Evolutionary conservation across 2,888 invertebrate species (phyloP).

Genomic region (Pinctada fucata): DNA sequence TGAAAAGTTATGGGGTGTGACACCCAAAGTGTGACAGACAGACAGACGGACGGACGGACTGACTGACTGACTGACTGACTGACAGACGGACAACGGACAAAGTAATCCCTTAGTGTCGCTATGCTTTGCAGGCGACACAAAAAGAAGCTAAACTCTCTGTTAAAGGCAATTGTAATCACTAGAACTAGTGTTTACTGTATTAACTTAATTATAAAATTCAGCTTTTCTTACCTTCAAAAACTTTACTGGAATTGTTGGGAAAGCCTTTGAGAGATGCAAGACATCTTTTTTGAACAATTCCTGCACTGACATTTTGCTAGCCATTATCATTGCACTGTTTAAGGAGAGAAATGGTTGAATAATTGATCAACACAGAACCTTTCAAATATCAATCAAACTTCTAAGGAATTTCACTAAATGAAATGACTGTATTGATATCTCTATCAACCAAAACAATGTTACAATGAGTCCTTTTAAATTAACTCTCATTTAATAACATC

Average conservation of each 20-base stretch:
- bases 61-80: too few species aligned
- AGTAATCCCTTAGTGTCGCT: background rate
- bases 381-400: too few species aligned
- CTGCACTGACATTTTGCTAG: background rate
- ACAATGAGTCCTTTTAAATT: too few species aligned
- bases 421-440: too few species aligned
- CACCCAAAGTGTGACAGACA: too few species aligned
- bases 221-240: background rate
- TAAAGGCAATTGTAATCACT: background rate
- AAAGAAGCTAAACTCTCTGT: background rate
- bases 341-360: background rate
- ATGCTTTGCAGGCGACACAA: background rate
- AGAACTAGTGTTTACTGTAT: too few species aligned
- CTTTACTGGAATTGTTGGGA: background rate
- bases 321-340: background rate
- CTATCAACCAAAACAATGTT: too few species aligned
- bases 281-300: background rate
- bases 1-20: too few species aligned
- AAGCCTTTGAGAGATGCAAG: background rate
- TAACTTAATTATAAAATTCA: background rate
- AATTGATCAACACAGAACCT: too few species aligned
- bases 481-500: too few species aligned
- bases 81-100: background rate
- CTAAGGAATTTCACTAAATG: too few species aligned
- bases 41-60: too few species aligned